phyloP scores from a whole-genome alignment of 2,797 vertebrate species.

The Hemibagrus guttatus region DNA sequence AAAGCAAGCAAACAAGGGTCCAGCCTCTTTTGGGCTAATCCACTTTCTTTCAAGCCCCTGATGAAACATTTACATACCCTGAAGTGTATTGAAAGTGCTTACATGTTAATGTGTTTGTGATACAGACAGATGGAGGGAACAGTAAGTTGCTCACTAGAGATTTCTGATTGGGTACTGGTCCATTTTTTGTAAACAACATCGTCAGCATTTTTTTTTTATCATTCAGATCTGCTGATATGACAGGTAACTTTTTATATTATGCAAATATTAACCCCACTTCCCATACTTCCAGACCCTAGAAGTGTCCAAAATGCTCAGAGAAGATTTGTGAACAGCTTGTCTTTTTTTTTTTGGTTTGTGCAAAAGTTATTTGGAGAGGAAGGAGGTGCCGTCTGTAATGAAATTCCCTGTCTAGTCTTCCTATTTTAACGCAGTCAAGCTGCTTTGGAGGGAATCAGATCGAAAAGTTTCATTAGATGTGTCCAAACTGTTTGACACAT shows the following conservation, averaged over 20 bases:
- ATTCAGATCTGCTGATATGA: background rate
- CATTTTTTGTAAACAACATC: background rate
- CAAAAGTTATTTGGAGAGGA: background rate
- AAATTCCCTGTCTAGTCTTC: background rate
- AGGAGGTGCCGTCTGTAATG: background rate
- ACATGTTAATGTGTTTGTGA: conserved; percentile 7
- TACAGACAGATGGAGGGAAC: background rate
- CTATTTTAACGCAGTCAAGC: background rate
- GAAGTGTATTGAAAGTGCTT: background rate
- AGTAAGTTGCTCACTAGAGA: background rate
- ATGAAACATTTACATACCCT: background rate
- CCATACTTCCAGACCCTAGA: background rate
- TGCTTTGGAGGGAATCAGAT: background rate
- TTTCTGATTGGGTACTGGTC: background rate
- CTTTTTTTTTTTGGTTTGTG: conserved; percentile 10
- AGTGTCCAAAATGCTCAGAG: background rate
- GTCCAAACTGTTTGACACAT: background rate
- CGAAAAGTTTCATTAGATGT: background rate
- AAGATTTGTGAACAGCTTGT: conserved; percentile 1
- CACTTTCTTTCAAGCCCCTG: background rate
- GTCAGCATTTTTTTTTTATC: background rate
- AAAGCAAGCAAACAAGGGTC: conserved; percentile 2
- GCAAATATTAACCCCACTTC: background rate
- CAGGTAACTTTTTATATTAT: background rate
- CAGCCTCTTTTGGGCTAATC: conserved; percentile 4